Base-by-base conservation (phyloP, 2,113 vertebrate species). In the Hystrix cristata region DNA sequence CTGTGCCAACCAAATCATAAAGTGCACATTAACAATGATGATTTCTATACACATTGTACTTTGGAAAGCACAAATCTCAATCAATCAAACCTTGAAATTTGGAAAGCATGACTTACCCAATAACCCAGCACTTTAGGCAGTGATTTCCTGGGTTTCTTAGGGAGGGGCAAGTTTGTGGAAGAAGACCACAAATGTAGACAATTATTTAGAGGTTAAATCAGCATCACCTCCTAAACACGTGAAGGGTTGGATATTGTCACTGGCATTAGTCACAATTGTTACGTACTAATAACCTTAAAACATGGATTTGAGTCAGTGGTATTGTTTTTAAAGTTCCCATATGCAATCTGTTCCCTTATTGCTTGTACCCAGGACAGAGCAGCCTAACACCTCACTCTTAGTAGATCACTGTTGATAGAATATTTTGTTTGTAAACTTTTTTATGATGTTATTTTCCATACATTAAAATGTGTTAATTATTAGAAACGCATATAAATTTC, bases 161-260 rank as follows among this genome's bases (percentile, higher is more conserved):
- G 57, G 19, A 46, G 4, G 3, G 9, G 0, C 15, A 6, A 16
- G 18, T 5, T 1, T 9, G 1, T 48, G 25, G 9, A 4, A 82
- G 2, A 2, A 57, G 13, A 9, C 5, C 1, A 29, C 21, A 6
- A 34, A 0, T 43, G 7, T 3, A 16, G 14, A 2, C 18, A 43
- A 7, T n/a, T 80, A 13, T 69, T 85, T 76, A 69, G 14, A 87
- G 89, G 18, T 46, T 90, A 62, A 14, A 81, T 0, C 12, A 65
- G 7, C 19, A 78, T 12, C 1, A 55, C 38, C 14, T 69, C 29
- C 27, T 72, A 34, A 65, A 34, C 55, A 80, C n/a, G 59, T 48
- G 46, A 23, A 95, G 34, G 14, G 16, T 1, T 43, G 5, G 67
- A 34, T 87, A 43, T 84, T 34, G 80, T 76, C 38, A 48, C 1